Conservation (phyloP, 1,140 invertebrate species). For the Cepaea nemoralis region DNA sequence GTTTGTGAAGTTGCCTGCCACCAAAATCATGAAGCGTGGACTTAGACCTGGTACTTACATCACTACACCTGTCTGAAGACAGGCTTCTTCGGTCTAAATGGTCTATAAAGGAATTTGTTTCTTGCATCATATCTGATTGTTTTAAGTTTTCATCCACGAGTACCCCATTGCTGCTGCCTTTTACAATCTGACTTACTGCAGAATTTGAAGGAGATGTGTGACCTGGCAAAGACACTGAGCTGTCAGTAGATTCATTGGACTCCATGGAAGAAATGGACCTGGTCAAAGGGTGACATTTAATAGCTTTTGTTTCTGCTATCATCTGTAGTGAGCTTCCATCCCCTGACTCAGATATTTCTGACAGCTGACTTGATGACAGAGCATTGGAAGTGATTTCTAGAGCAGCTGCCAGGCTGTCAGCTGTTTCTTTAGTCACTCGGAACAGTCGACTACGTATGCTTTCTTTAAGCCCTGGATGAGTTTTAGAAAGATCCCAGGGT, state of each 20-base stretch:
- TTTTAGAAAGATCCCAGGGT: conserved; percentile 61
- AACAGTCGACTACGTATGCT: conserved; percentile 63
- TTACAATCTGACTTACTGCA: neutral
- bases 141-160: neutral
- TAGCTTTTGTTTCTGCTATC: neutral
- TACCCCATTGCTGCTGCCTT: neutral
- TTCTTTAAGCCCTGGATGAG: conserved; percentile 62
- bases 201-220: neutral
- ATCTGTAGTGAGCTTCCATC: neutral
- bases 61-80: conserved; percentile 25
- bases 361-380: neutral
- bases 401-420: conserved; percentile 52
- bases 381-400: conserved; percentile 2
- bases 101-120: neutral
- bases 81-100: conserved; percentile 9
- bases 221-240: neutral
- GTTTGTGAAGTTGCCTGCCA: conserved; percentile 37
- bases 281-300: no score
- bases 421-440: conserved; percentile 53
- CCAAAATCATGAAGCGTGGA: conserved; percentile 30
- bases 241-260: neutral
- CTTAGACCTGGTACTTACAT: conserved; percentile 30
- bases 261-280: neutral
- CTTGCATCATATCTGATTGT: neutral
- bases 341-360: neutral